Evolutionary conservation across 2,888 invertebrate genomes (phyloP), one percentile per base, ranked within the genome.

Genomic region (Diarsia brunnea): DNA sequence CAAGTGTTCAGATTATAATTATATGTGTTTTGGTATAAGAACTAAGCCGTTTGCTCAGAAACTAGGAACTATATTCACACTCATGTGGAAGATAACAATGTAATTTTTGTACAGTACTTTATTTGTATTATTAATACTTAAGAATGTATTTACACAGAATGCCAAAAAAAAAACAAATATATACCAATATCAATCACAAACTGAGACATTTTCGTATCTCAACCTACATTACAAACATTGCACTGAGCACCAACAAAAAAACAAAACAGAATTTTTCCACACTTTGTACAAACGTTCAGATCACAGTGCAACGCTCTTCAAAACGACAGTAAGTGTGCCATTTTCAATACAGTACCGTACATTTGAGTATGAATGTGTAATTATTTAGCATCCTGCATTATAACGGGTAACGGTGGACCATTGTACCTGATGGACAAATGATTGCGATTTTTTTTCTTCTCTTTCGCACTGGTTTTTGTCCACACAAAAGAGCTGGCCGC

Each of bases 361-460:
- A 88, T 91, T 93, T 91, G 91, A 90, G 92, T 93, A 93, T 91
- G 92, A 93, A 94, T 93, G 92, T 94, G 91, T 94, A 94, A 95
- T 95, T 95, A 95, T 95, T 93, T 92, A 90, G 90, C 93, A 93
- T 94, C 92, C 94, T 94, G 93, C 92, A 91, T 92, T 91, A 93
- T 93, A 91, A 88, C 88, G 88, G 91, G 86, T 95, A 94, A 94
- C 95, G 93, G 94, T 92, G 84, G 81, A 79, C 90, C 93, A 95
- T 95, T 95, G 95, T 95, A 90, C 87, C 89, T 94, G 94, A 94
- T 94, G 95, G 93, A 93, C 93, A 95, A 95, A 95, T 95, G 94
- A 95, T 95, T 95, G 94, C 93, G 88, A 87, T 86, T 90, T 91
- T 92, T 91, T 92, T 91, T 80, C 75, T 61, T 76, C 79, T 88